These are phyloP conservation scores for Onthophagus sagittarius DNA, from an alignment of 2,888 invertebrate genomes.

Conservation along the genomic window DNA sequence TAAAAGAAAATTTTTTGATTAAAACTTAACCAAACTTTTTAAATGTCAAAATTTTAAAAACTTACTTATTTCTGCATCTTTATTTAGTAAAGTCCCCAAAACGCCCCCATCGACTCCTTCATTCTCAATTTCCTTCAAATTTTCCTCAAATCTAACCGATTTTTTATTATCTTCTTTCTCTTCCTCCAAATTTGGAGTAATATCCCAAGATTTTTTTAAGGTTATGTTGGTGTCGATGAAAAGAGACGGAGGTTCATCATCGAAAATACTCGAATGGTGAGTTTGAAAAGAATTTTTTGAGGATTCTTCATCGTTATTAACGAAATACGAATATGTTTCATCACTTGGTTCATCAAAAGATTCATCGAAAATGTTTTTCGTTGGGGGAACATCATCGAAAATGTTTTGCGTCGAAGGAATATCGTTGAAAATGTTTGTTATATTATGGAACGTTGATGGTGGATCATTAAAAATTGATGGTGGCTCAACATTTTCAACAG, in stretches of 20 bases:
- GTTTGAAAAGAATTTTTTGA: slow-evolving; percentile 13
- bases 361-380: not conserved
- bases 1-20: too few relatives aligned
- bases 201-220: slow-evolving; percentile 31
- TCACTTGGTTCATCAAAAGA: not conserved
- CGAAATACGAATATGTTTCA: not conserved
- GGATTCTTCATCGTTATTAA: not conserved
- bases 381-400: not conserved
- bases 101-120: too few relatives aligned
- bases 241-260: slow-evolving; percentile 40
- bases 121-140: too few relatives aligned
- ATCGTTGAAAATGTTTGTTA: not conserved
- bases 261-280: slow-evolving; percentile 35
- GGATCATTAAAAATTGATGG: not conserved
- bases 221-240: slow-evolving; percentile 16
- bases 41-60: too few relatives aligned
- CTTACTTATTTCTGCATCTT: too few relatives aligned
- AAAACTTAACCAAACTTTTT: too few relatives aligned
- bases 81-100: too few relatives aligned
- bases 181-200: too few relatives aligned
- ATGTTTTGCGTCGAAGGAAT: not conserved
- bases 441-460: not conserved
- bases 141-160: too few relatives aligned
- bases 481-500: too few relatives aligned
- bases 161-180: too few relatives aligned